Percentiles rank a stretch among this genome's conserved stretches.
Evolutionary conservation across 2,888 invertebrate species (phyloP).

Genomic region (Tolmerus cingulatus): DNA sequence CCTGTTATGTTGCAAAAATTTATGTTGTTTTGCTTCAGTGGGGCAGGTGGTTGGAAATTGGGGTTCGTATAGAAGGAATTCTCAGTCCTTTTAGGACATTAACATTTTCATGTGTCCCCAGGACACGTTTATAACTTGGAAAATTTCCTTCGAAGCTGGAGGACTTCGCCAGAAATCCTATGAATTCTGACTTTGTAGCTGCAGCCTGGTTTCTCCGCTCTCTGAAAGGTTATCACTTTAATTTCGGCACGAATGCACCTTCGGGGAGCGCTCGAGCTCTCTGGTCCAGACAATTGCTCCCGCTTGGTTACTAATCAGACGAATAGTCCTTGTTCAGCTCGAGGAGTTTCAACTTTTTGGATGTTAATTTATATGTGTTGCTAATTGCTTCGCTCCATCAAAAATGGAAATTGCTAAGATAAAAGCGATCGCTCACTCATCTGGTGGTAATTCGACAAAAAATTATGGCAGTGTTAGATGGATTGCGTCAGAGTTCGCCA

Average conservation of each 20-base stretch:
- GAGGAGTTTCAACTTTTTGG: neutral
- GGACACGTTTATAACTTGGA: neutral
- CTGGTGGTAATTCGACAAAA: neutral
- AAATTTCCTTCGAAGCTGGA: neutral
- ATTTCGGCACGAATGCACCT: slow-evolving; percentile 6
- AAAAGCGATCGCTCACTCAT: neutral
- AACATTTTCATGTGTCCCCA: neutral
- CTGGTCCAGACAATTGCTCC: neutral
- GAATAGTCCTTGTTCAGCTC: neutral
- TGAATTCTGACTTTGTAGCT: neutral
- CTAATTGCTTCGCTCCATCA: neutral
- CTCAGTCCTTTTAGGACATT: neutral
- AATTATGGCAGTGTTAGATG: neutral
- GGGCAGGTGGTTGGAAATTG: neutral
- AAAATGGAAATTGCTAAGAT: neutral
- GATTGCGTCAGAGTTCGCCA: neutral
- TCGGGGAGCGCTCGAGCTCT: neutral
- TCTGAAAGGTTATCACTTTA: neutral
- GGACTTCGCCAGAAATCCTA: neutral
- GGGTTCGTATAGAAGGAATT: neutral
- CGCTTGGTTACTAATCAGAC: neutral
- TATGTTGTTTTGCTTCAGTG: neutral
- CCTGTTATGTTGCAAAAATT: neutral
- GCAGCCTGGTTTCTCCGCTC: neutral
- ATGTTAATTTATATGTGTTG: neutral